Evolutionary conservation across 1,140 invertebrate species (phyloP), one percentile per base, ranked within the genome.

Genomic region (Drosophila littoralis): DNA sequence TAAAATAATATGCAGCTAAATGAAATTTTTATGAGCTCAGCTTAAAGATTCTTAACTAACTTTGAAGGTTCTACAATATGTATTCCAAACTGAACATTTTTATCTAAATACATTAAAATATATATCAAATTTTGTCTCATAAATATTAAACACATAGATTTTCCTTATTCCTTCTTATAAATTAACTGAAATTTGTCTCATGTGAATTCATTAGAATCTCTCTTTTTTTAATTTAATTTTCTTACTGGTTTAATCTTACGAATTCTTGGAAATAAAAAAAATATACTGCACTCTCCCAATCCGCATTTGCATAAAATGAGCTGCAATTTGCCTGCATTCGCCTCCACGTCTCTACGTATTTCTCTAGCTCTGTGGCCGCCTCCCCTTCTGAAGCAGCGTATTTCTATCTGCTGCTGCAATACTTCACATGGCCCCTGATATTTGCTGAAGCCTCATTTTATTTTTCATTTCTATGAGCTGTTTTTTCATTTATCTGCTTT

Each of bases 371-470:
- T 40, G 12, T 22, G 3, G 7, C n/a, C n/a, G 28, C 8, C 10
- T 22, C 43, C 13, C 22, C 40, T 40, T 35, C 5, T 68, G 28
- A 15, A 40, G 35, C 52, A 55, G 5, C 15, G 52, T 28, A 36
- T 58, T 67, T 48, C 33, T 58, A 57, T 67, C 33, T 59, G 32
- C 48, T 59, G 57, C 45, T 64, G 72, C 81, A 79, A 74, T 84
- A 79, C 76, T 83, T 84, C 73, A 84, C 73, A 76, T 85, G 81
- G 57, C 69, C 72, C 68, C 57, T 72, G 84, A 67, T 85, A 81
- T 85, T 85, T 81, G 82, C 70, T 81, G 74, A 75, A 63, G 79
- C 74, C 81, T 84, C 81, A 84, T 85, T 81, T 81, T 78, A 69
- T 77, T 84, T 67, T 42, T 61, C 57, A 69, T 69, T 70, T 70